Base-by-base conservation (phyloP, 1,140 invertebrate species). In the Antheraea mylitta region DNA sequence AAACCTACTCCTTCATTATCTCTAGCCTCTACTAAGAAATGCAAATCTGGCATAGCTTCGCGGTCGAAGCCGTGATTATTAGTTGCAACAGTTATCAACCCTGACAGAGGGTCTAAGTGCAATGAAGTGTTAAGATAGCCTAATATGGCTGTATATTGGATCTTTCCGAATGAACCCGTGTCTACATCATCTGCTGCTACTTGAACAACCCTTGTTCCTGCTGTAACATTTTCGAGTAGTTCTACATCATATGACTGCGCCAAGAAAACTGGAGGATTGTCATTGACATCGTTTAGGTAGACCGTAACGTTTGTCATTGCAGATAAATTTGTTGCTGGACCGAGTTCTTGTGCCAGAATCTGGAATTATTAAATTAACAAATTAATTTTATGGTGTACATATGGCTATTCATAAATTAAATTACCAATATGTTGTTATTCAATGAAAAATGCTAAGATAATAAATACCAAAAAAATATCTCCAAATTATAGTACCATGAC, bases 211-310 rank as follows among this genome's bases (percentile, higher is more conserved):
- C 93, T 95, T 0, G 96, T 96, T 13, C 96, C 96, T 18, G 94
- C 92, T 16, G 95, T 95, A 19, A 96, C 94, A 82, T 98, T 97
- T 90, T 99, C 98, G 0, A 94, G 94, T 30, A 98, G 78, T 37
- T 95, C 94, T 0, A 95, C 96, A 59, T 94, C 92, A 80, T 98
- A 99, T 0, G 94, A 89, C 16, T 94, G 81, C 72, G 96, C 93
- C 9, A 94, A 89, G 84, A 99, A 99, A 64, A 95, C 92, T 0
- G 98, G 98, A 6, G 95, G 90, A 89, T 98, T 98, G 81, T 99
- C 98, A 82, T 99, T 99, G 4, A 97, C 93, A 86, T 99, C 98
- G 68, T 96, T 94, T 18, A 99, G 90, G 79, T 96, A 95, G 2
- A 99, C 95, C 0, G 95, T 96, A 0, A 98, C 95, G 69, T 96